Base-by-base conservation (phyloP, 1,140 invertebrate species). In the Sminthurides bifidus region DNA sequence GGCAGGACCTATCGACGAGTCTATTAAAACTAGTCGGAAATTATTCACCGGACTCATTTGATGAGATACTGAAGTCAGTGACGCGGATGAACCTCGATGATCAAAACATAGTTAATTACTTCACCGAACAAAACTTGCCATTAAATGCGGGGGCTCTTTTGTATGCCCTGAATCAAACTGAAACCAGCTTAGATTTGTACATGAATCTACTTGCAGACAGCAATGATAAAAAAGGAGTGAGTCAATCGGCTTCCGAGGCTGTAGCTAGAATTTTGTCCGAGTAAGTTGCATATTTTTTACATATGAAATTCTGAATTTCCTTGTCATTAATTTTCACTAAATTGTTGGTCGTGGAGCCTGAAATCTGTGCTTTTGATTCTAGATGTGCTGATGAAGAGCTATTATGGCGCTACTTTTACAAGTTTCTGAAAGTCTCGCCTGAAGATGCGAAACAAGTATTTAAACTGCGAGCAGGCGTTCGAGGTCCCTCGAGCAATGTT, bases 341-440 rank as follows among this genome's bases (percentile, higher is more conserved):
- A n/a, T n/a, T n/a, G n/a, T n/a, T n/a, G n/a, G n/a, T n/a, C n/a
- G n/a, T n/a, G n/a, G n/a, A n/a, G n/a, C n/a, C n/a, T n/a, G n/a
- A n/a, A n/a, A n/a, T n/a, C n/a, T n/a, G n/a, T n/a, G n/a, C n/a
- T n/a, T n/a, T n/a, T n/a, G n/a, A 12, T 35, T 33, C 1, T 37
- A 64, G 62, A 1, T 52, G 33, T 2, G 8, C 12, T n/a, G 55
- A 64, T 33, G 35, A 27, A 41, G 17, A 40, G 12, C 33, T 65
- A 10, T 53, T 65, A 10, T 61, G 63, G 59, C 26, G 37, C 19
- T 65, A 60, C 35, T 65, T 56, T 49, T 54, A 61, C 10, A 61
- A 65, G 31, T 26, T 65, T 1, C 26, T 23, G 10, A 59, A 56
- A 29, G 19, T 59, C 15, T 52, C 55, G 50, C 27, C 59, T 0